Evolutionary conservation across 2,797 vertebrate genomes (phyloP).

Genomic region (Enteromius thamalakanensis): DNA sequence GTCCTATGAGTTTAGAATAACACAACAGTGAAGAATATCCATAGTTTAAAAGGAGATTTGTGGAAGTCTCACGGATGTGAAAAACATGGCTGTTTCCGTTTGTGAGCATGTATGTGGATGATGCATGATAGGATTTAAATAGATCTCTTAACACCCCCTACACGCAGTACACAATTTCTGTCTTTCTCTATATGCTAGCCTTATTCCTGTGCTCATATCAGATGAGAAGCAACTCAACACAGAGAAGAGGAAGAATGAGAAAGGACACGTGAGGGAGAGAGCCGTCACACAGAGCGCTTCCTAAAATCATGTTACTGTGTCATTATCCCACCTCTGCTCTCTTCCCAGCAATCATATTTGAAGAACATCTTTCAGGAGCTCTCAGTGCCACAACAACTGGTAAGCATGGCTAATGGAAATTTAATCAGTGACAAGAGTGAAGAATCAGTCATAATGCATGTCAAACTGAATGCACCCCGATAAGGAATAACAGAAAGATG

Average conservation of each 20-base stretch:
- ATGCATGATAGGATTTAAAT: constrained; percentile 47
- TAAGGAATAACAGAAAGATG: constrained; percentile 77
- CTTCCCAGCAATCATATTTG: constrained; percentile 70
- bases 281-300: constrained; percentile 63
- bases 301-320: constrained; percentile 64
- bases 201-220: constrained; percentile 43
- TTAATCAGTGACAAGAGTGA: constrained; percentile 79
- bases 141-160: constrained; percentile 33
- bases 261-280: constrained; percentile 29
- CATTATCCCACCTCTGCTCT: constrained; percentile 71
- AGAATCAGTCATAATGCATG: constrained; percentile 76
- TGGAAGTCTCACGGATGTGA: background rate
- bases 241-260: constrained; percentile 21
- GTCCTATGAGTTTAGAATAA: background rate
- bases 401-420: constrained; percentile 81
- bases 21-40: background rate
- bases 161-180: constrained; percentile 24
- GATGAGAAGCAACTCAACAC: constrained; percentile 32
- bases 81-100: constrained; percentile 29
- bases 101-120: constrained; percentile 1
- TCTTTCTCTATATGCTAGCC: constrained; percentile 18
- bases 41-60: constrained; percentile 3
- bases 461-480: constrained; percentile 58
- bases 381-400: constrained; percentile 66
- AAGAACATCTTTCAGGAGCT: constrained; percentile 71